These are phyloP conservation scores for Apotomis turbidana DNA, from an alignment of 2,888 invertebrate species.

Conservation along the genomic window DNA sequence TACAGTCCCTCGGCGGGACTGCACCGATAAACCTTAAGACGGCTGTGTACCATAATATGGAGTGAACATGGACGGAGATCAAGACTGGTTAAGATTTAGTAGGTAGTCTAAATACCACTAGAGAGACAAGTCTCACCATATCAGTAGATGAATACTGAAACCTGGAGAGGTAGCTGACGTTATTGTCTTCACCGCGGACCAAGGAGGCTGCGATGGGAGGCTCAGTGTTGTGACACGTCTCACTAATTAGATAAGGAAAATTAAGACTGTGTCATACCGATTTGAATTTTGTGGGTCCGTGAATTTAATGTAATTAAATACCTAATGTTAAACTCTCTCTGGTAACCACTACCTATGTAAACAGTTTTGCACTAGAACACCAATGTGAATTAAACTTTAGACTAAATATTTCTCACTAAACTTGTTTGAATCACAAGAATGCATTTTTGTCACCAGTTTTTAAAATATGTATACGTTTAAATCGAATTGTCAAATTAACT, in stretches of 20 bases:
- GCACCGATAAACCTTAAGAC: conserved; percentile 65
- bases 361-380: conserved; percentile 58
- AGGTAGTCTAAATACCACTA: conserved; percentile 66
- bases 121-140: conserved; percentile 70
- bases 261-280: conserved; percentile 64
- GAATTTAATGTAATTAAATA: conserved; percentile 22
- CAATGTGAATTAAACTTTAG: conserved; percentile 50
- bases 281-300: conserved; percentile 40
- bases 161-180: conserved; percentile 52
- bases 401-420: conserved; percentile 46
- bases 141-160: conserved; percentile 69
- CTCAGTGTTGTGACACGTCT: conserved; percentile 55
- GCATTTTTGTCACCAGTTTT: conserved; percentile 44
- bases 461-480: conserved; percentile 37
- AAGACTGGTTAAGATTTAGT: conserved; percentile 77
- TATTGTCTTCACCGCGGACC: conserved; percentile 72
- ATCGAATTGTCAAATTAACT: conserved; percentile 42
- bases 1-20: conserved; percentile 66
- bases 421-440: conserved; percentile 47
- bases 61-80: conserved; percentile 61
- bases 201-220: conserved; percentile 56
- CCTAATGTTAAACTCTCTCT: conserved; percentile 20
- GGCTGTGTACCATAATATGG: conserved; percentile 44
- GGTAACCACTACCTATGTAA: conserved; percentile 41
- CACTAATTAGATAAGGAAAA: conserved; percentile 57